A percentile compares a stretch with the other conserved stretches of the same genome.
Conservation (phyloP, 92 coral and sea anemone species). For the Porites evermanni region DNA sequence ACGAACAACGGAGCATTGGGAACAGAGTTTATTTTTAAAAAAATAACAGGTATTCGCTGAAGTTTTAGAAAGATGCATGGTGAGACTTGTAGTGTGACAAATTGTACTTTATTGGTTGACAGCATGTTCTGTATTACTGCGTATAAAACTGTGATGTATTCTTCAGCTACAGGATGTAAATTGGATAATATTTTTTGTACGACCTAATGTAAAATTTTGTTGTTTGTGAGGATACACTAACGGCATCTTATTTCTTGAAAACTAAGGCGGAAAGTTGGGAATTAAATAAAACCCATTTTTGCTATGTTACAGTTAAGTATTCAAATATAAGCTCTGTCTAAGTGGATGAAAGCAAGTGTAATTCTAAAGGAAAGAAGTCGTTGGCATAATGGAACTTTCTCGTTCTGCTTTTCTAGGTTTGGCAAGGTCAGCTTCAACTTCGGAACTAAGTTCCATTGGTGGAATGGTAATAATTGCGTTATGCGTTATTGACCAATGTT, state of each 20-base stretch:
- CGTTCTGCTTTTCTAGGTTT: constrained; percentile 66
- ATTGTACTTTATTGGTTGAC: background rate
- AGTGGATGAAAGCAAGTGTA: too few relatives aligned
- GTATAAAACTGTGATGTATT: background rate
- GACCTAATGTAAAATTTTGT: too few relatives aligned
- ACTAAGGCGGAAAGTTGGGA: too few relatives aligned
- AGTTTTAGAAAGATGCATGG: background rate
- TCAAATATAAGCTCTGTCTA: too few relatives aligned
- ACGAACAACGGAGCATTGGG: constrained; percentile 94
- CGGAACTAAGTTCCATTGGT: constrained; percentile 83
- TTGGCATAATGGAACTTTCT: too few relatives aligned
- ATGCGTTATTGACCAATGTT: background rate
- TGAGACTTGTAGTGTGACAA: background rate
- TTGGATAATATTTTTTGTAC: too few relatives aligned
- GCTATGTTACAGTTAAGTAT: too few relatives aligned
- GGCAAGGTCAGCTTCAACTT: constrained; percentile 77
- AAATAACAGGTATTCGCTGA: constrained; percentile 71
- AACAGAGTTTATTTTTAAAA: constrained; percentile 81
- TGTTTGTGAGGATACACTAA: too few relatives aligned
- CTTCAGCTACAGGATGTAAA: background rate
- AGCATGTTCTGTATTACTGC: too few relatives aligned
- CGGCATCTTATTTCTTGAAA: too few relatives aligned
- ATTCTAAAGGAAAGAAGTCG: too few relatives aligned
- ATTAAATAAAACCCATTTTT: too few relatives aligned
- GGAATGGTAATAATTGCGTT: constrained; percentile 68